Evolutionary conservation across 2,888 invertebrate species (phyloP).

Genomic region (Amiota mariae): DNA sequence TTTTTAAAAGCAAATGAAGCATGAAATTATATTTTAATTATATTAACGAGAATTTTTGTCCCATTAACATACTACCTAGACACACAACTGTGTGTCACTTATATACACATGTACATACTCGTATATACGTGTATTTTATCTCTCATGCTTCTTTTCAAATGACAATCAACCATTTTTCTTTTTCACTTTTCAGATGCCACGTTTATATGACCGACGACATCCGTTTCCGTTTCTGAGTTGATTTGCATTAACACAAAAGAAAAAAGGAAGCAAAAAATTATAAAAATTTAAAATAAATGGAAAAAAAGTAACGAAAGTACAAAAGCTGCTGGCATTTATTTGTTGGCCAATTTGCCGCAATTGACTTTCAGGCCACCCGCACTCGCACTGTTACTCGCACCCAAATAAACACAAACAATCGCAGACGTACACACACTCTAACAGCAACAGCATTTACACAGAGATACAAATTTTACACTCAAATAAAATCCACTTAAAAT

Average conservation of each 20-base stretch:
- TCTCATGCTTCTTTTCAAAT: too few species aligned
- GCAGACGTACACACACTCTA: neutral
- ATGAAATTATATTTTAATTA: too few species aligned
- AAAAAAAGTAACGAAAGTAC: neutral
- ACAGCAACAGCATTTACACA: neutral
- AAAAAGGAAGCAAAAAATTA: neutral
- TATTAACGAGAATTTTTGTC: too few species aligned
- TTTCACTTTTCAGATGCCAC: neutral
- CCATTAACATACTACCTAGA: too few species aligned
- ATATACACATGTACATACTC: too few species aligned
- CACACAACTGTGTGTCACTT: too few species aligned
- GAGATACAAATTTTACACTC: slow-evolving; percentile 24
- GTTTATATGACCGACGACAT: slow-evolving; percentile 33
- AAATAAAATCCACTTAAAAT: slow-evolving; percentile 29
- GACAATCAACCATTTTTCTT: too few species aligned
- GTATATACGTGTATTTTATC: too few species aligned
- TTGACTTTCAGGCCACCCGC: slow-evolving; percentile 21
- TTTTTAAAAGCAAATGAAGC: too few species aligned
- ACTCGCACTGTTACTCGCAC: neutral
- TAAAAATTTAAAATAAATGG: neutral
- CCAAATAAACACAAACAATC: neutral
- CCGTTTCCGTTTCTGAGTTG: slow-evolving; percentile 31
- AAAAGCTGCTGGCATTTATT: slow-evolving; percentile 11
- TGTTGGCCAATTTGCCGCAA: slow-evolving; percentile 28
- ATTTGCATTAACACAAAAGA: neutral